Evolutionary conservation across 2,113 vertebrate species (phyloP), one percentile per base, ranked within the genome.

Genomic region (Eupsittula cactorum): DNA sequence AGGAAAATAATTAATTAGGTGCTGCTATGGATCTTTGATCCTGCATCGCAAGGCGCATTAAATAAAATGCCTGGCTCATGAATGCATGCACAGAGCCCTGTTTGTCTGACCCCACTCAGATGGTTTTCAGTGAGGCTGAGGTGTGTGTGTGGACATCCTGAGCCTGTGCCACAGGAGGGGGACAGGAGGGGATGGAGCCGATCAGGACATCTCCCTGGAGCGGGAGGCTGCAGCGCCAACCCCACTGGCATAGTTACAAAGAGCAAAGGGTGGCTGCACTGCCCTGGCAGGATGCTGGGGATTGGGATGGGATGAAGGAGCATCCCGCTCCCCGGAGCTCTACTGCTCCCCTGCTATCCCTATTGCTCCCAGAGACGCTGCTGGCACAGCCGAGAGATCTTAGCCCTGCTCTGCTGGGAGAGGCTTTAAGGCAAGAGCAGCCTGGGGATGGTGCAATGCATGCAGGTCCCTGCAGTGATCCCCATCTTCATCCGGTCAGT

Each of bases 1-100:
- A 78, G 81, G 28, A 83, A 95, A 92, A 96, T 94, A 95, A 96
- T 95, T 96, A 96, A 96, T 95, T 95, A 96, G 95, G 92, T 92
- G 93, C 92, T 88, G 93, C 96, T 92, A 59, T 87, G 85, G 88
- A 65, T 95, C 94, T 96, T 94, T 96, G 96, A 95, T 97, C 92
- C 92, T 77, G 93, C 87, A 9, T 93, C 1, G 7, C 75, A 55
- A 95, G 90, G 87, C 92, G 44, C 81, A 47, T 97, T 92, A 93
- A 93, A 87, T 93, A 79, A 93, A 97, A 92, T 0, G 85, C 87
- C 86, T 89, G 81, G 86, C 91, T 97, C 82, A 53, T 85, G 96
- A 94, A 89, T 92, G 93, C 88, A 83, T 50, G 71, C 50, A 37
- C 3, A 0, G 16, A 74, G 37, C 35, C 53, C 69, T 5, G 6